Evolutionary conservation across 2,113 vertebrate genomes (phyloP), one percentile per base, ranked within the genome.

Genomic region (Chinchilla lanigera): DNA sequence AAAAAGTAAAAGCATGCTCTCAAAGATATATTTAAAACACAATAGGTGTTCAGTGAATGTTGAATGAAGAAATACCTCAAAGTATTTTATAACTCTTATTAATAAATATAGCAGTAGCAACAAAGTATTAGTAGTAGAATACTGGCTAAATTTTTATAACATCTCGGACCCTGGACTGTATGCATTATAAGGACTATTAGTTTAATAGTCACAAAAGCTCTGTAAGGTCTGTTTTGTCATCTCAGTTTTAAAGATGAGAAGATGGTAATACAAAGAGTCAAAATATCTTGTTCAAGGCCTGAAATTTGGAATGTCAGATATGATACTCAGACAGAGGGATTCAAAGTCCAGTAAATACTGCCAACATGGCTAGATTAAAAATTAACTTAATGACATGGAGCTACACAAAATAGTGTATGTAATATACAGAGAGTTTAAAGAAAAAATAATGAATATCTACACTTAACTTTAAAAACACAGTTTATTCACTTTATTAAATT

Each of bases 201-300:
- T 63, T 83, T 89, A 86, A 47, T 87, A 89, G 19, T 94, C 35
- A 47, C 8, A 67, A 67, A 93, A 94, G 13, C 75, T 44, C 7
- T 73, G 2, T 38, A 73, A 92, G 9, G 8, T 58, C 3, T 78
- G 44, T 19, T 93, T 91, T 95, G 69, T 89, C 28, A 83, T 93
- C 41, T 86, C 61, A n/a, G 35, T 94, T 96, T 82, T 85, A 80
- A 80, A 88, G 52, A 30, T 44, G 28, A 47, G 73, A 58, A 96
- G 58, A 96, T 4, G 60, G 41, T 92, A 33, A 35, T 89, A 63
- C 3, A 58, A 82, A 83, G 30, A 95, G 44, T 65, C 82, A 52
- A 73, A 86, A 71, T 44, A 44, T 71, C 38, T 94, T 80, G 17
- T 47, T 2, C 2, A 92, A 83, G 56, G 5, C 14, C 61, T 67